These are phyloP conservation scores for Drosophila setosimentum DNA, from an alignment of 2,888 invertebrate genomes.

Conservation along the genomic window DNA sequence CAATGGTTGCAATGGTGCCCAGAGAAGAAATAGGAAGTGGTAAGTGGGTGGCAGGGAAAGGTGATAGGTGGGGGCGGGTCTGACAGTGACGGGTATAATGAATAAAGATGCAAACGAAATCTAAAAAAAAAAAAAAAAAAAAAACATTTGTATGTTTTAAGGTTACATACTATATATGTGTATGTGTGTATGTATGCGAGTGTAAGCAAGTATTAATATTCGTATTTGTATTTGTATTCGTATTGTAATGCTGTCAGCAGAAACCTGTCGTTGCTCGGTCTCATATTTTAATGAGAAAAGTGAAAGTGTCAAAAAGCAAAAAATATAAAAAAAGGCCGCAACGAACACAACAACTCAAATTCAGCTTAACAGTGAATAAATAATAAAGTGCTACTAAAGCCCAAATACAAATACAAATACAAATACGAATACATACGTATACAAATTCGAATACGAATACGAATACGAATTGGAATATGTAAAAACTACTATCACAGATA, in stretches of 20 bases:
- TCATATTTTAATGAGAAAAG: constrained; percentile 81
- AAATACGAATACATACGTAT: constrained; percentile 1
- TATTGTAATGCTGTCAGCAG: constrained; percentile 54
- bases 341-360: constrained; percentile 26
- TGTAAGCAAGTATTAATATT: constrained; percentile 21
- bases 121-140: constrained; percentile 10
- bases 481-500: background rate
- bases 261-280: constrained; percentile 62
- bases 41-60: no score
- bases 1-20: background rate
- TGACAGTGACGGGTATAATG: constrained; percentile 4
- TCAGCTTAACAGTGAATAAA: constrained; percentile 72
- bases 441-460: constrained; percentile 16
- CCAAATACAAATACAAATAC: constrained; percentile 32
- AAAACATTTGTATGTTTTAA: constrained; percentile 27
- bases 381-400: constrained; percentile 62
- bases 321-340: constrained; percentile 34
- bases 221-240: constrained; percentile 10
- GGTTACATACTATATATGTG: constrained; percentile 25
- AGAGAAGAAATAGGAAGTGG: background rate
- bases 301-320: constrained; percentile 76
- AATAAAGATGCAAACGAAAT: constrained; percentile 63
- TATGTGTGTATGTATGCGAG: background rate
- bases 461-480: background rate
- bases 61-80: no score